These are phyloP conservation scores for Brachionus rotundiformis DNA, from an alignment of 1,140 invertebrate genomes.

Conservation along the genomic window DNA sequence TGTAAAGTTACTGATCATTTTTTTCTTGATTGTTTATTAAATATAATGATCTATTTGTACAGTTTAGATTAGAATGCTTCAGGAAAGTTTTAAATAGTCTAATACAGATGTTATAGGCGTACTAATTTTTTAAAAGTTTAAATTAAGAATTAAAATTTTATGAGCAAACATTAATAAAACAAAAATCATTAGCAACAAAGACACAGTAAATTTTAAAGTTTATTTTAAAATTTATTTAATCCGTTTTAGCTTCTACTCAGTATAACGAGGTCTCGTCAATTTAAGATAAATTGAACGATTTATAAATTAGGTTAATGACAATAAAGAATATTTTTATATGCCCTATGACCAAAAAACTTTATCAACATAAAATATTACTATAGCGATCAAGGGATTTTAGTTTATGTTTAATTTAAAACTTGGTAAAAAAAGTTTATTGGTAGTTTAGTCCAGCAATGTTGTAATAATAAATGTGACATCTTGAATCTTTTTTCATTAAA, in stretches of 20 bases:
- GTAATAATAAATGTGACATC: constrained; percentile 2
- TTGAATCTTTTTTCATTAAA: background rate
- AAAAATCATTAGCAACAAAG: background rate
- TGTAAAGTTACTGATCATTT: too few relatives aligned
- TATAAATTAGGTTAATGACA: constrained; percentile 16
- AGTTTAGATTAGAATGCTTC: too few relatives aligned
- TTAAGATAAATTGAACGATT: background rate
- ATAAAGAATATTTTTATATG: background rate
- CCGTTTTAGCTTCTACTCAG: background rate
- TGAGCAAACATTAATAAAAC: background rate
- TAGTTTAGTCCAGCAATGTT: constrained; percentile 6
- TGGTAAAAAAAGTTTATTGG: background rate
- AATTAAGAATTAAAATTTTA: constrained; percentile 23
- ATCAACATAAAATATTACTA: constrained; percentile 32
- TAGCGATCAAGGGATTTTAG: background rate
- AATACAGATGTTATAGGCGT: background rate
- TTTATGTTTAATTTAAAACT: background rate
- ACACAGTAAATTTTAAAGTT: background rate
- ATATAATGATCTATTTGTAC: too few relatives aligned
- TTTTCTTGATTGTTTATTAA: too few relatives aligned
- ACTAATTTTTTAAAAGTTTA: background rate
- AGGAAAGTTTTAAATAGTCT: background rate
- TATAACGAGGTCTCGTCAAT: background rate
- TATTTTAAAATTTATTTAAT: too few relatives aligned
- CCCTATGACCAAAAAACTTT: background rate